Base-by-base conservation (phyloP, 2,797 vertebrate species). In the Paratrypauchen microcephalus region DNA sequence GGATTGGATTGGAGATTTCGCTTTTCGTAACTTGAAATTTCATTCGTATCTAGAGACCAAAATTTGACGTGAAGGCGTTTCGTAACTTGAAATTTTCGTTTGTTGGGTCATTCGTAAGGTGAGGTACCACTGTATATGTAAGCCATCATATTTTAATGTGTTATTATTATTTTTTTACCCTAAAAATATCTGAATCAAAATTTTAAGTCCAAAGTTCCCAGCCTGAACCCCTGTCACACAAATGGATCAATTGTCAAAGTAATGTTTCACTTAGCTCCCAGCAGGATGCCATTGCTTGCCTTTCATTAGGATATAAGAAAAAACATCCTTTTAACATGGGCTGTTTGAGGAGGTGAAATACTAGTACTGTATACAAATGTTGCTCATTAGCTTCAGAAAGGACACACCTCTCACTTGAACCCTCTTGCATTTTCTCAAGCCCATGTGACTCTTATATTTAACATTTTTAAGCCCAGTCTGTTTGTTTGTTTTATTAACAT, bases 341-440 rank as follows among this genome's bases (percentile, higher is more conserved):
- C 7, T 1, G 30, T 54, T 54, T 28, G 54, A 72, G 72, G 64
- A 15, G 36, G 24, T 75, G 65, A 75, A 59, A 71, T 6, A 45
- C 32, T 47, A 56, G 36, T 6, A 23, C 41, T 39, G 28, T n/a
- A 65, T 45, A 52, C 52, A 64, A 68, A 55, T 65, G 68, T 26
- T 70, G 19, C 68, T 79, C 61, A 82, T 84, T 73, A 76, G 72
- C 78, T 81, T 82, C 30, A 75, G 70, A 50, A 79, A 80, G 64
- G 28, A 39, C 26, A 67, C 47, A 67, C 61, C 30, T 59, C 39
- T 65, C 41, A 55, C 0, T 54, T 48, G 48, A 71, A 47, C 30
- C 18, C 58, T 63, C 15, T 32, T 23, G 60, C 32, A 41, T 62
- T 41, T 60, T 23, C 9, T 11, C n/a, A 41, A 41, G n/a, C 4